phyloP scores from a whole-genome alignment of 2,797 vertebrate species.

The Acestrorhynchus altus region DNA sequence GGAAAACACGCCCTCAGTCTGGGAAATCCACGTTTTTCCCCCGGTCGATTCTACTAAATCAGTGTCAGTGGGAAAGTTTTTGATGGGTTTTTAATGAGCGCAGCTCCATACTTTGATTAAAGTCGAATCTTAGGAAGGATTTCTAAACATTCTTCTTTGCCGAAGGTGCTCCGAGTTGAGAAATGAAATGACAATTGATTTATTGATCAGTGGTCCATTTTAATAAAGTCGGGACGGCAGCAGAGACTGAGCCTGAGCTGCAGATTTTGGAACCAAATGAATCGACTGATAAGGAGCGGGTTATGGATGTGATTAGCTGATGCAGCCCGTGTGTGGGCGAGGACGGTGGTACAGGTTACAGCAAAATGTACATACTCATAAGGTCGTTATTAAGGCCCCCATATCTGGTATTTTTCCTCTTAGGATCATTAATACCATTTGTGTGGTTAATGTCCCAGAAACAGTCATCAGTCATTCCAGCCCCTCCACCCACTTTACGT shows the following conservation, averaged over 20 bases:
- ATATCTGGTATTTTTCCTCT: no score
- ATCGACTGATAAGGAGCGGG: slow-evolving; percentile 15
- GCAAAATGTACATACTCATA: no score
- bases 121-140: not conserved
- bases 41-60: no score
- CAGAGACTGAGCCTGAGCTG: not conserved
- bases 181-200: slow-evolving; percentile 20
- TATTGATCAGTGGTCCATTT: slow-evolving; percentile 19
- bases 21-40: no score
- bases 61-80: not conserved
- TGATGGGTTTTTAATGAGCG: not conserved
- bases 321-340: not conserved
- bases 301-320: slow-evolving; percentile 19
- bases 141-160: slow-evolving; percentile 5
- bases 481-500: no score
- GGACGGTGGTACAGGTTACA: no score
- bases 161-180: not conserved
- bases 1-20: no score
- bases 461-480: no score
- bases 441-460: no score
- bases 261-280: not conserved
- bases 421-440: no score
- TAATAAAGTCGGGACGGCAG: slow-evolving; percentile 26
- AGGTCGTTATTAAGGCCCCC: no score
- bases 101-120: not conserved